phyloP scores from a whole-genome alignment of 2,113 vertebrate genomes.

The Scartelaos histophorus region DNA sequence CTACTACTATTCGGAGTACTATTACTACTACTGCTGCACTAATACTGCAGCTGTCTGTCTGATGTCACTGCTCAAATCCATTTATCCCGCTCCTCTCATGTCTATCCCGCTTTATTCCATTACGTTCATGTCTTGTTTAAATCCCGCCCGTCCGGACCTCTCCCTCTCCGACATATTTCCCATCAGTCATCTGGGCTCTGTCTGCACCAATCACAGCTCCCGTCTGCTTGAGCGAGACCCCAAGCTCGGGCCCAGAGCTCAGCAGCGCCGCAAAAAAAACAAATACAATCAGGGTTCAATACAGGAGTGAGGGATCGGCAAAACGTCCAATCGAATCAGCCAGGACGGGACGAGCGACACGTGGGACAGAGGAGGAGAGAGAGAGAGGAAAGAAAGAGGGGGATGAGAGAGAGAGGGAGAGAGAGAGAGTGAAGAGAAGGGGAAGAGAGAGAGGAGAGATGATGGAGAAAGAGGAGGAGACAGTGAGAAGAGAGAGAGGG shows the following conservation, averaged over 20 bases:
- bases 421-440: too few relatives aligned
- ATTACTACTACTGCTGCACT: not conserved
- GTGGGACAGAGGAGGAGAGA: slow-evolving; percentile 7
- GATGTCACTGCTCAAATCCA: not conserved
- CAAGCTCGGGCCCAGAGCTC: slow-evolving; percentile 69
- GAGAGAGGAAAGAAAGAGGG: not conserved
- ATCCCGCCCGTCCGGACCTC: slow-evolving; percentile 14
- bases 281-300: slow-evolving; percentile 77
- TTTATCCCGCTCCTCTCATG: not conserved
- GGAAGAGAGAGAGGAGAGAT: too few relatives aligned
- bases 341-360: slow-evolving; percentile 22
- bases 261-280: slow-evolving; percentile 54
- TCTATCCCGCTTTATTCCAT: slow-evolving; percentile 27
- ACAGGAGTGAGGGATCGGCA: slow-evolving; percentile 68
- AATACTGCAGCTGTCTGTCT: not conserved
- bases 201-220: slow-evolving; percentile 69
- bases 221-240: slow-evolving; percentile 66
- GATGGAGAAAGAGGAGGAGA: too few relatives aligned
- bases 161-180: slow-evolving; percentile 38
- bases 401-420: too few relatives aligned
- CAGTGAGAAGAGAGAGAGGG: too few relatives aligned
- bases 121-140: slow-evolving; percentile 27
- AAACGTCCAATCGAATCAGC: slow-evolving; percentile 75
- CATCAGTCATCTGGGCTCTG: slow-evolving; percentile 58
- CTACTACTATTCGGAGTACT: not conserved